Base-by-base conservation (phyloP, 2,113 vertebrate species). In the Chloebia gouldiae region DNA sequence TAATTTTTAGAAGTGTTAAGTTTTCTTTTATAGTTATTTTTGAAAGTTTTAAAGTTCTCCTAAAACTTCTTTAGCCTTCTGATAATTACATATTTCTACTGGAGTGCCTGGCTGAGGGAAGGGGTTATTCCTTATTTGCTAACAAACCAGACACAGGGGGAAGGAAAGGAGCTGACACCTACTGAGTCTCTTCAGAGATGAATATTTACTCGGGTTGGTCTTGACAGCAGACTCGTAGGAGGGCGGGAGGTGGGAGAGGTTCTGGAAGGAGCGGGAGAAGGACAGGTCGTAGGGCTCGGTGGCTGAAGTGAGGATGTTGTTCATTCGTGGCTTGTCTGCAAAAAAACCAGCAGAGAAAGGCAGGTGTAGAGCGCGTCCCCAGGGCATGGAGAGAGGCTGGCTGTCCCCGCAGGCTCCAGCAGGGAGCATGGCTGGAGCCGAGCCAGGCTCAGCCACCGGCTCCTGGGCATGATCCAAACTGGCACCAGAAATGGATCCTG, bases 201-300 rank as follows among this genome's bases (percentile, higher is more conserved):
- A 99, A 97, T 99, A 99, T 97, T 99, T 99, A 97, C 96, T 99
- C 94, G 99, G 98, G 97, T 99, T 99, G 72, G 98, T 98, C 98
- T 99, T 99, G 96, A 99, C 96, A 15, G 99, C 99, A 70, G 99
- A 99, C 97, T 99, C 99, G 20, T 99, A 99, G 94, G 99, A 99
- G 15, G 99, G 99, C 31, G 99, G 99, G 79, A 99, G 98, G 95
- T 99, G 99, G 15, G 99, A 99, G 97, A 99, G 98, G 96, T 99
- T 99, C 98, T 99, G 99, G 98, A 99, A 99, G 93, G 99, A 99
- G 97, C 99, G 98, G 60, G 99, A 99, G 98, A 99, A 99, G 95
- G 99, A 99, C 88, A 99, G 98, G 95, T 99, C 99, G 51, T 99
- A 99, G 95, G 99, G 99, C 96, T 99, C 99, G 2, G 99, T 99